These are phyloP conservation scores for Dasyornis broadbenti DNA, from an alignment of 2,113 vertebrate species.

Conservation along the genomic window DNA sequence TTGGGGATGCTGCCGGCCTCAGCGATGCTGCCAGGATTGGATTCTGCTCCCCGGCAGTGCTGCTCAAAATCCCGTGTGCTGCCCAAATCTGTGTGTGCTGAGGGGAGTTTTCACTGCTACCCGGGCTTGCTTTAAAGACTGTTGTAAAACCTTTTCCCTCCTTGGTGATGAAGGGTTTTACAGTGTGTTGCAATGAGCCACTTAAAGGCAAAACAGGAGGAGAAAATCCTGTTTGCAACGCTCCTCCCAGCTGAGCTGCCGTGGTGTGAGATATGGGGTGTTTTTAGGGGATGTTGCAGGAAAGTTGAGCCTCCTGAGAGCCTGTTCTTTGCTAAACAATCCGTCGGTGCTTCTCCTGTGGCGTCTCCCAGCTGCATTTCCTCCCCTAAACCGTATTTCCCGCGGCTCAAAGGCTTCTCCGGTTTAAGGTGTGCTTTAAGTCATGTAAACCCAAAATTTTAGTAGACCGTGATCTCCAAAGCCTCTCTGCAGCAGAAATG, in stretches of 20 bases:
- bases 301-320: rapidly evolving
- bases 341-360: not conserved
- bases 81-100: rapidly evolving
- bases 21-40: not conserved
- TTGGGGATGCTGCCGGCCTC: not conserved
- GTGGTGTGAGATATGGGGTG: not conserved
- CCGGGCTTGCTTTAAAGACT: not conserved
- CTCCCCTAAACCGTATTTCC: not conserved
- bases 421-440: not conserved
- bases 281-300: not conserved
- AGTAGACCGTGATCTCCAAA: not conserved
- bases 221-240: not conserved
- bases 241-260: not conserved
- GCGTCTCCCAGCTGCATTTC: not conserved
- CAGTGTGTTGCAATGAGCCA: not conserved
- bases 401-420: not conserved
- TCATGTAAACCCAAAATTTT: constrained; percentile 1
- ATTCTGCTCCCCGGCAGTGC: no score
- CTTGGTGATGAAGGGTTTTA: not conserved
- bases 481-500: not conserved
- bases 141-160: constrained; percentile 25
- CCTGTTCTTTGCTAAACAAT: not conserved
- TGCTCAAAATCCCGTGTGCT: not conserved
- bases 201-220: not conserved
- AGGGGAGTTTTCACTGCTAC: not conserved